A percentile compares a stretch with the other conserved stretches of the same genome.
phyloP scores from a whole-genome alignment of 2,888 invertebrate species.

The Ecliptopera silaceata region DNA sequence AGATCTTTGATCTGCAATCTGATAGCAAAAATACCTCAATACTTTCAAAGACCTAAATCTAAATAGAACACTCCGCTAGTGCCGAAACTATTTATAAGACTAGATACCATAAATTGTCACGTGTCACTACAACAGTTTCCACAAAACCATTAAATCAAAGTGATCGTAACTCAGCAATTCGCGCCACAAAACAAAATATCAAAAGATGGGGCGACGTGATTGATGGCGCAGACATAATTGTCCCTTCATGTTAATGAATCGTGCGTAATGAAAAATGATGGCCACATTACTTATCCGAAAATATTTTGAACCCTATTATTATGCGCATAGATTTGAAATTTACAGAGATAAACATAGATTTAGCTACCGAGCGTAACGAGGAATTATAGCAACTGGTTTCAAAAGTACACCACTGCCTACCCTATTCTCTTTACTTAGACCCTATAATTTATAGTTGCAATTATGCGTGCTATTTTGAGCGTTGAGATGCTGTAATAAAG shows the following conservation, averaged over 20 bases:
- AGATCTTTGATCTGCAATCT: no score
- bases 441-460: not conserved
- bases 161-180: conserved; percentile 27
- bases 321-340: conserved; percentile 3
- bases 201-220: conserved; percentile 71
- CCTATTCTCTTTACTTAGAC: conserved; percentile 20
- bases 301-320: conserved; percentile 31
- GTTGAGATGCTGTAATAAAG: conserved; percentile 9
- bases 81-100: not conserved
- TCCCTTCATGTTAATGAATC: conserved; percentile 79
- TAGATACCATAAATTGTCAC: conserved; percentile 6
- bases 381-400: conserved; percentile 20
- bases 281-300: conserved; percentile 32
- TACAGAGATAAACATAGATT: not conserved
- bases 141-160: conserved; percentile 28
- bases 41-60: not conserved
- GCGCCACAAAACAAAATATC: conserved; percentile 60
- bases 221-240: conserved; percentile 76
- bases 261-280: conserved; percentile 79
- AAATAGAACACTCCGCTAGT: not conserved
- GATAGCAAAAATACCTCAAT: no score
- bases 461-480: conserved; percentile 2
- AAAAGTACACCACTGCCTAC: conserved; percentile 28
- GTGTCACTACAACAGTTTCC: conserved; percentile 18
- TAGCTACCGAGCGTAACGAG: conserved; percentile 37